A percentile compares a stretch with the other conserved stretches of the same genome.
Evolutionary conservation across 2,113 vertebrate genomes (phyloP).

Genomic region (Artemisiospiza belli): DNA sequence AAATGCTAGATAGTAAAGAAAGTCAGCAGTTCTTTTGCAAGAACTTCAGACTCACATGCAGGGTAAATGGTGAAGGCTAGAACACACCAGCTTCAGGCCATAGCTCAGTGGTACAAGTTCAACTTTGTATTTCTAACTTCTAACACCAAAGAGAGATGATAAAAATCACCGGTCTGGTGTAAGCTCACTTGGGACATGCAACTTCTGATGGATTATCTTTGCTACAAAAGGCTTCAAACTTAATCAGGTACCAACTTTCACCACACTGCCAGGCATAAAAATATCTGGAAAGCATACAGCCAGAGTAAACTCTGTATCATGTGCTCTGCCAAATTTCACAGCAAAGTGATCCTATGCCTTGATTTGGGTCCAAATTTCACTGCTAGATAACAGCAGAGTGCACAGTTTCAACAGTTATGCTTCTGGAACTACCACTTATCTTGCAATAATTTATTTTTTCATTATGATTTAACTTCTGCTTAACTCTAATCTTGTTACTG

Average conservation of each 20-base stretch:
- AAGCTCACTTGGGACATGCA: background rate
- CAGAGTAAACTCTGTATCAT: background rate
- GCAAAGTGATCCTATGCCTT: background rate
- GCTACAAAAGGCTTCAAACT: background rate
- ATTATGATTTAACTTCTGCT: background rate
- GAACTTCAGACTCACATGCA: background rate
- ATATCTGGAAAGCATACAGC: background rate
- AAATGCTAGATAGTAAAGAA: background rate
- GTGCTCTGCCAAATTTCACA: background rate
- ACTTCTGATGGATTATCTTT: background rate
- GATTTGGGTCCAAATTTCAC: background rate
- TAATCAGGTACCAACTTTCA: background rate
- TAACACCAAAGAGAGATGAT: background rate
- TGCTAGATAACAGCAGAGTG: background rate
- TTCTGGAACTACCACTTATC: background rate
- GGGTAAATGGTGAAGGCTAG: background rate
- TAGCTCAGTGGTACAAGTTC: background rate
- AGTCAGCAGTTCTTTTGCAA: background rate
- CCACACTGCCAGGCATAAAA: background rate
- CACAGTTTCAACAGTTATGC: background rate
- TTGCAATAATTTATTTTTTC: background rate
- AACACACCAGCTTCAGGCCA: background rate
- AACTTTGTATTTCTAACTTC: background rate
- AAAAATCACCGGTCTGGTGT: background rate
- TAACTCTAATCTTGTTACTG: background rate